Conservation (phyloP, 2,797 vertebrate species). For the Pipistrellus pygmaeus region DNA sequence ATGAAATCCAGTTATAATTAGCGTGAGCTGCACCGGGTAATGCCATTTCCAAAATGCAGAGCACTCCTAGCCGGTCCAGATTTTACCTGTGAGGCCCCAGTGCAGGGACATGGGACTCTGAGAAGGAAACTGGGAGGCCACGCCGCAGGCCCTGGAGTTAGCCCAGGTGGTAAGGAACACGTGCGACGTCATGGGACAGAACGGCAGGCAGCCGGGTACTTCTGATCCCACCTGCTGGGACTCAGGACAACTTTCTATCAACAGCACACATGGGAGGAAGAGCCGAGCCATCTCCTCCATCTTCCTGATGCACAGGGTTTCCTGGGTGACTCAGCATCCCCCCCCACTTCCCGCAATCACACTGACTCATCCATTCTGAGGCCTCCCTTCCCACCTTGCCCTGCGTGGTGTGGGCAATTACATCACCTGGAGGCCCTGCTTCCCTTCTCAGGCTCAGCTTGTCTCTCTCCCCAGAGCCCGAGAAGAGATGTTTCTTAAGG, state of each 20-base stretch:
- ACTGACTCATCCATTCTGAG: background rate
- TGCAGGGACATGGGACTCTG: background rate
- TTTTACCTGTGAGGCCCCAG: background rate
- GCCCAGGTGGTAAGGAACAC: background rate
- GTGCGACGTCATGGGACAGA: background rate
- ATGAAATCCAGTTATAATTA: slow-evolving; percentile 24
- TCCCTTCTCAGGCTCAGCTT: background rate
- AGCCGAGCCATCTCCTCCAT: background rate
- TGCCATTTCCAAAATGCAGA: background rate
- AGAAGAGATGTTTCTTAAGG: background rate
- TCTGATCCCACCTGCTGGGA: slow-evolving; percentile 11
- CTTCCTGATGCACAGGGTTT: background rate
- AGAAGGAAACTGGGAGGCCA: background rate
- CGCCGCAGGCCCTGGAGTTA: background rate
- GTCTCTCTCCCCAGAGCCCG: background rate
- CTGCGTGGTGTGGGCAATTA: background rate
- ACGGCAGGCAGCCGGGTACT: background rate
- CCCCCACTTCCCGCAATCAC: background rate
- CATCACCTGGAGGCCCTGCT: background rate
- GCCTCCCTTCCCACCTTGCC: background rate
- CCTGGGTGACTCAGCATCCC: background rate
- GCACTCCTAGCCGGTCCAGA: background rate
- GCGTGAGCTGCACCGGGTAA: background rate
- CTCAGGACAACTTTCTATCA: slow-evolving; percentile 1
- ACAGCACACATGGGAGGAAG: background rate